These are phyloP conservation scores for Maccullochella peelii DNA, from an alignment of 2,113 vertebrate species.

Conservation along the genomic window DNA sequence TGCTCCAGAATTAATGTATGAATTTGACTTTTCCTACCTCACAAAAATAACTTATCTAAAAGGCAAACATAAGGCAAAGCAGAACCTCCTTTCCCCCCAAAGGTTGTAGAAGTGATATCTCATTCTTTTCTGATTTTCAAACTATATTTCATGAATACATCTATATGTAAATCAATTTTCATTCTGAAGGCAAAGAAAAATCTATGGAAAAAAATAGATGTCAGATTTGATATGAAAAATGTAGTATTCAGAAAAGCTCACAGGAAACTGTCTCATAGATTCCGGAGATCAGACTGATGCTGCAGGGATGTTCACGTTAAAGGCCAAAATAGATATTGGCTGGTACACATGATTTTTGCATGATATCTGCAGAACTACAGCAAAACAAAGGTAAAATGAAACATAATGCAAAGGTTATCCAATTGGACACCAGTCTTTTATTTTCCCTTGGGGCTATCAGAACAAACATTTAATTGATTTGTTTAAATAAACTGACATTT, in stretches of 20 bases:
- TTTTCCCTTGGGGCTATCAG: not conserved
- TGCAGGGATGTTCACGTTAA: not conserved
- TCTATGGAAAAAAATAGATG: constrained; percentile 23
- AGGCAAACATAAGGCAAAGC: not conserved
- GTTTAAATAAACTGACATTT: constrained; percentile 6
- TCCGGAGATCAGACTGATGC: constrained; percentile 14
- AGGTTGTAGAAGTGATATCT: constrained; percentile 19
- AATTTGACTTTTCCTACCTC: constrained; percentile 32
- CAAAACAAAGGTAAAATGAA: not conserved
- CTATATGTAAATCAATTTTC: constrained; percentile 45
- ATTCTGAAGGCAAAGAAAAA: constrained; percentile 19
- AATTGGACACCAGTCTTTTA: not conserved
- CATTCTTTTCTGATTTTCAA: constrained; percentile 26
- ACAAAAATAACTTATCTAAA: constrained; percentile 34
- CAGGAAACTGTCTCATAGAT: not conserved
- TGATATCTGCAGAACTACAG: not conserved
- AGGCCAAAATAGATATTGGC: constrained; percentile 1
- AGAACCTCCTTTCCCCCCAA: not conserved
- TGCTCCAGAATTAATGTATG: constrained; percentile 38
- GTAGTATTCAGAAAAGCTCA: constrained; percentile 9
- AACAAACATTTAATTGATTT: not conserved
- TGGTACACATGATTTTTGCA: not conserved
- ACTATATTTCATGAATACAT: constrained; percentile 45
- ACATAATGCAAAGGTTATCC: not conserved
- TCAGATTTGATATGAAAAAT: constrained; percentile 45